phyloP scores from a whole-genome alignment of 2,113 vertebrate species.

The Gymnobelideus leadbeateri region DNA sequence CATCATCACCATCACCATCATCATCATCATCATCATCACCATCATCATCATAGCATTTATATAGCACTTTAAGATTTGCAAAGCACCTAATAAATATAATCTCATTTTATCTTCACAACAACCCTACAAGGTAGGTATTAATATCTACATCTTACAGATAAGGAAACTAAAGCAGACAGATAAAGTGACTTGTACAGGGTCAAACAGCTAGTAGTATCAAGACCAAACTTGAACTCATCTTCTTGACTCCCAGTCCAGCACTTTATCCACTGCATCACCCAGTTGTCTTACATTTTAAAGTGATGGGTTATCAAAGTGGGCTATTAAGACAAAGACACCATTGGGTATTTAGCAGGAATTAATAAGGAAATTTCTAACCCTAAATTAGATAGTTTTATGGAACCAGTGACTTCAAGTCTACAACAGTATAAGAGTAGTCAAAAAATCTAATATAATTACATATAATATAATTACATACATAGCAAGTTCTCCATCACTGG shows the following conservation, averaged over 20 bases:
- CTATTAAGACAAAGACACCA: not conserved
- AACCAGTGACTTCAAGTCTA: not conserved
- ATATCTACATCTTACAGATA: not conserved
- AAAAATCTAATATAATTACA: no score
- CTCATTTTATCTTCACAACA: not conserved
- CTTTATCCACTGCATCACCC: not conserved
- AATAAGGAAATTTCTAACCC: not conserved
- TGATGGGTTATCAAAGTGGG: not conserved
- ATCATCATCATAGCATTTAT: not conserved
- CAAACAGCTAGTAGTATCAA: not conserved
- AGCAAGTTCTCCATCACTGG: no score
- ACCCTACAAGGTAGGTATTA: not conserved
- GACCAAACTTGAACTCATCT: not conserved
- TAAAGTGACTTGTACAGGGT: not conserved
- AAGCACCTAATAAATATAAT: not conserved
- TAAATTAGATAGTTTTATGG: not conserved
- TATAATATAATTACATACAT: no score
- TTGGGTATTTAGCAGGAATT: not conserved
- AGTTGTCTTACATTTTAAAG: not conserved
- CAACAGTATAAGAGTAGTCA: slow-evolving; percentile 10
- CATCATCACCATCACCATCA: not conserved
- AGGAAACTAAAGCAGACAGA: not conserved
- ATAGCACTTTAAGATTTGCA: not conserved
- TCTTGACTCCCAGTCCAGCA: not conserved
- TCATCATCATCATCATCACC: not conserved